These are phyloP conservation scores for Astreopora myriophthalma DNA, from an alignment of 64 coral and sea anemone genomes.

Conservation along the genomic window DNA sequence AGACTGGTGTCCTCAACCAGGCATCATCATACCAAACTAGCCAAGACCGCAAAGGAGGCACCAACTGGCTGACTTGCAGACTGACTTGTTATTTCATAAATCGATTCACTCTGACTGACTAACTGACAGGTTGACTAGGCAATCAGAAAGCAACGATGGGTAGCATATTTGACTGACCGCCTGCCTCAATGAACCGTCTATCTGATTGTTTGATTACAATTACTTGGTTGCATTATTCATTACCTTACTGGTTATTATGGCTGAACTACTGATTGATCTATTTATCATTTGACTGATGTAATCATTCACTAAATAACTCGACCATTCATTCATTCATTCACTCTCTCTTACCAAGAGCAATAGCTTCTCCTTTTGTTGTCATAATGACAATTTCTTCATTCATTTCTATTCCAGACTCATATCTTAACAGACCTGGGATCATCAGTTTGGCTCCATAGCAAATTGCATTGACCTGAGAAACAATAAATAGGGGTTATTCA, in stretches of 20 bases:
- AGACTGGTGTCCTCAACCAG: too few species aligned
- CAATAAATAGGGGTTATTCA: background rate
- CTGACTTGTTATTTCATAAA: too few species aligned
- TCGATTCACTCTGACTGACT: too few species aligned
- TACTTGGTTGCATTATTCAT: background rate
- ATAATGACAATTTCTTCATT: slow-evolving; percentile 98
- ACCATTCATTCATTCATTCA: background rate
- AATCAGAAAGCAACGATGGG: too few species aligned
- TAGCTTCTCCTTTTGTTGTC: slow-evolving; percentile 98
- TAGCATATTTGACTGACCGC: background rate
- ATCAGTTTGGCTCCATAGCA: slow-evolving; percentile 99
- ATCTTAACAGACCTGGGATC: slow-evolving; percentile 92
- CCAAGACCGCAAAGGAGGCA: too few species aligned
- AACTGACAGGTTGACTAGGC: background rate
- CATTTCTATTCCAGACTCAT: slow-evolving; percentile 98
- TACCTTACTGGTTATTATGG: background rate
- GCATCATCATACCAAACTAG: too few species aligned
- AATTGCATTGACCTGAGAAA: slow-evolving; percentile 89
- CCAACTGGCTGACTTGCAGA: too few species aligned
- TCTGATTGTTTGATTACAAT: background rate
- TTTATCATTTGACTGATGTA: background rate
- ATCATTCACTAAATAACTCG: background rate
- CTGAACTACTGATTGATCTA: background rate
- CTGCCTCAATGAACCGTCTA: too few species aligned
- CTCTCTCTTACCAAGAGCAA: slow-evolving; percentile 82